These are phyloP conservation scores for Chiloscyllium punctatum DNA, from an alignment of 2,797 vertebrate species.

Conservation along the genomic window DNA sequence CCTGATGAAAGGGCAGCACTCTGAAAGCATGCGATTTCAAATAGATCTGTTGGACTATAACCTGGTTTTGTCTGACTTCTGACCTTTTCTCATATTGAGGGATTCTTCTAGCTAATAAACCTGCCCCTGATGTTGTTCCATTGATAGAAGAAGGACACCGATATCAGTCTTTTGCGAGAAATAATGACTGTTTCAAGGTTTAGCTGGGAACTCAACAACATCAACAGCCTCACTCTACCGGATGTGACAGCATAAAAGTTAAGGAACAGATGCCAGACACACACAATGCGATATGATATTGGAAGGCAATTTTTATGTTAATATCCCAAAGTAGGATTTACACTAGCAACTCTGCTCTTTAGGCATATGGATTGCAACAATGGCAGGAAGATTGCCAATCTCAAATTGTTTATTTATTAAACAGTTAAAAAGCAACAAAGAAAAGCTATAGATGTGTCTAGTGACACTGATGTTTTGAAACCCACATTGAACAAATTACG, in stretches of 20 bases:
- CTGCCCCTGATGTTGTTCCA: neutral
- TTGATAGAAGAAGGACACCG: neutral
- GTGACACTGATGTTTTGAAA: neutral
- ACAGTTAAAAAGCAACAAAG: neutral
- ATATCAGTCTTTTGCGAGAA: neutral
- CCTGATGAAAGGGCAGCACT: too few relatives aligned
- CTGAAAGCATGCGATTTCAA: too few relatives aligned
- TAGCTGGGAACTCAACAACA: neutral
- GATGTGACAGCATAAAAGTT: neutral
- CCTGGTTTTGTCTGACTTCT: too few relatives aligned
- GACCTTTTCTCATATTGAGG: too few relatives aligned
- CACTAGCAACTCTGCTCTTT: neutral
- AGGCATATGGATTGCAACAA: neutral
- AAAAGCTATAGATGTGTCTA: neutral
- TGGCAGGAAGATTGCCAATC: neutral
- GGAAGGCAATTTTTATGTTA: neutral
- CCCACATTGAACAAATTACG: neutral
- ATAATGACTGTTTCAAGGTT: neutral
- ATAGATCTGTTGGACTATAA: too few relatives aligned
- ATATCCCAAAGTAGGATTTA: neutral
- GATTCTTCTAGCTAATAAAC: neutral
- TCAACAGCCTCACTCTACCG: neutral
- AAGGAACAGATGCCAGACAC: neutral
- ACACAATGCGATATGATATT: neutral
- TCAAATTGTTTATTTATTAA: neutral